Evolutionary conservation across 1,140 invertebrate species (phyloP).

Genomic region (Temnothorax longispinosus): DNA sequence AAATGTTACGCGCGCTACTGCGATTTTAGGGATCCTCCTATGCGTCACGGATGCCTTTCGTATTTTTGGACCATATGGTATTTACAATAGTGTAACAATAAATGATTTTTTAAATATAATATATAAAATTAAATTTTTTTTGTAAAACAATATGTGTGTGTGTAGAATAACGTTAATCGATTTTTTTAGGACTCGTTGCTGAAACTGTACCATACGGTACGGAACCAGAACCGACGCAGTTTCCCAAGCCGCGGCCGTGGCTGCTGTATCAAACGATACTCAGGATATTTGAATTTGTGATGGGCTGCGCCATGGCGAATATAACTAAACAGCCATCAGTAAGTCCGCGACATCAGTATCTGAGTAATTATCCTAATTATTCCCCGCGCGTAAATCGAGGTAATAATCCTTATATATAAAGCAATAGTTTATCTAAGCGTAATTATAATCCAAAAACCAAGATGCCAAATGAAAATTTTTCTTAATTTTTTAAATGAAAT

Average conservation of each 20-base stretch:
- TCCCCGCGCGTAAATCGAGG: slow-evolving; percentile 84
- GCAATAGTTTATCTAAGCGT: slow-evolving; percentile 59
- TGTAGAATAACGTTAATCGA: background rate
- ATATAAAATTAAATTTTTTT: background rate
- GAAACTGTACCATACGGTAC: slow-evolving; percentile 75
- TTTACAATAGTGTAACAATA: background rate
- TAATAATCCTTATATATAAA: slow-evolving; percentile 81
- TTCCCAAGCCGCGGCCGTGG: slow-evolving; percentile 85
- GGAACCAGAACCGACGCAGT: slow-evolving; percentile 65
- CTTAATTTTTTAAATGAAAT: slow-evolving; percentile 36
- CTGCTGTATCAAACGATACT: slow-evolving; percentile 87
- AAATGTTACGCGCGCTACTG: slow-evolving; percentile 85
- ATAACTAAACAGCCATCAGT: slow-evolving; percentile 88
- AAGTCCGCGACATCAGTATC: slow-evolving; percentile 85
- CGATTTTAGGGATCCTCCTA: slow-evolving; percentile 86
- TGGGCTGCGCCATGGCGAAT: slow-evolving; percentile 88
- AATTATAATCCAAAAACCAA: slow-evolving; percentile 54
- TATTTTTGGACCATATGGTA: slow-evolving; percentile 86
- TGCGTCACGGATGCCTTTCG: slow-evolving; percentile 85
- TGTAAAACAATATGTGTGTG: background rate
- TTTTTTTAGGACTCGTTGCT: slow-evolving; percentile 77
- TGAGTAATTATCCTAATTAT: slow-evolving; percentile 85
- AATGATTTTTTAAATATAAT: too few relatives aligned
- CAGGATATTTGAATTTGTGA: slow-evolving; percentile 85
- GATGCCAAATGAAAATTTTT: slow-evolving; percentile 63